These are phyloP conservation scores for Sminthopsis crassicaudata DNA, from an alignment of 2,113 vertebrate species.

Conservation along the genomic window DNA sequence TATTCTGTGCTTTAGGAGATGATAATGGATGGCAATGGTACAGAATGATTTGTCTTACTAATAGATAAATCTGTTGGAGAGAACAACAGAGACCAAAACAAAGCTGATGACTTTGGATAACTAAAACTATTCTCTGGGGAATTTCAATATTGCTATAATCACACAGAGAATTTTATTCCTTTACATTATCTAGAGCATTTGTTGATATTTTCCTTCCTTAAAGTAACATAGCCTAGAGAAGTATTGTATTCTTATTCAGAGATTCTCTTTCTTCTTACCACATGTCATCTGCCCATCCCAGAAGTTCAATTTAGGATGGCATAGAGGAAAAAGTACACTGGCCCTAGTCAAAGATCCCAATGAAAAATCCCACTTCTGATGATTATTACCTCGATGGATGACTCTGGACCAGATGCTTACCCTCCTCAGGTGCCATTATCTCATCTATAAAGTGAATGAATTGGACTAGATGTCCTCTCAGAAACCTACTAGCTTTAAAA, in stretches of 20 bases:
- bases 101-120: background rate
- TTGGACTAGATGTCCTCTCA: background rate
- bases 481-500: background rate
- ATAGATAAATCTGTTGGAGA: background rate
- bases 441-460: background rate
- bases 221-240: background rate
- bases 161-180: background rate
- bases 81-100: background rate
- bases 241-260: background rate
- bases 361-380: background rate
- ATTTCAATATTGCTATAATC: background rate
- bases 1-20: background rate
- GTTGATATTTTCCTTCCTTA: background rate
- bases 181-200: background rate
- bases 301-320: background rate
- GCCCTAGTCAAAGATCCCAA: background rate
- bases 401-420: background rate
- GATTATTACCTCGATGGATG: background rate
- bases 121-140: background rate
- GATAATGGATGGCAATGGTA: background rate
- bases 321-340: background rate
- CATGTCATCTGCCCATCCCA: background rate
- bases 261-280: background rate
- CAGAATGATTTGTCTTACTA: background rate
- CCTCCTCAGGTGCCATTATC: background rate